These are phyloP conservation scores for Silurus aristotelis DNA, from an alignment of 2,797 vertebrate genomes.

Conservation along the genomic window DNA sequence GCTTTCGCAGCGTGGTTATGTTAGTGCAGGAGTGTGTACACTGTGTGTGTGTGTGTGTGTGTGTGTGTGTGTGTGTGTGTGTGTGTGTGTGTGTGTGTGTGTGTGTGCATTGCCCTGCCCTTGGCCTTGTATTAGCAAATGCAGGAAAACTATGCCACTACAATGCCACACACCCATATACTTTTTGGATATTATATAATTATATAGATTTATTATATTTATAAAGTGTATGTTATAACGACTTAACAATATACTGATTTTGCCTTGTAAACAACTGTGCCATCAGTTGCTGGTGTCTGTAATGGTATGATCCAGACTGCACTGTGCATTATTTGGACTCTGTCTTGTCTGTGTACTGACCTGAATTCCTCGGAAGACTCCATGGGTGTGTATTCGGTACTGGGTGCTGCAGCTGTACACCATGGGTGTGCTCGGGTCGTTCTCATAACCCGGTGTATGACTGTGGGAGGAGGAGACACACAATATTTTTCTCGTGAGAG, in stretches of 20 bases:
- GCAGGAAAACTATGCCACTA: conserved; percentile 22
- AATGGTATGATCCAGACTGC: conserved; percentile 9
- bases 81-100: conserved; percentile 10
- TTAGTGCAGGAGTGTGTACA: neutral
- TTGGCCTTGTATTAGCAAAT: conserved; percentile 50
- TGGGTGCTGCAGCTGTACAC: conserved; percentile 97
- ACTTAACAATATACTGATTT: neutral
- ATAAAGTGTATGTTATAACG: neutral
- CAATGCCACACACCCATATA: neutral
- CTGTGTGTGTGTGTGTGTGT: conserved; percentile 1
- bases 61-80: conserved; percentile 15
- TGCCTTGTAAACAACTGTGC: neutral
- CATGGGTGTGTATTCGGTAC: conserved; percentile 96
- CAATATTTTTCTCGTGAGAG: neutral
- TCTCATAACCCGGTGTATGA: conserved; percentile 89
- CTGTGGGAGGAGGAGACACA: conserved; percentile 70
- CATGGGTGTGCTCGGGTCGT: conserved; percentile 89
- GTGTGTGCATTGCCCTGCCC: conserved; percentile 43
- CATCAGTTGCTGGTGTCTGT: neutral
- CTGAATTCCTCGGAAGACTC: conserved; percentile 91
- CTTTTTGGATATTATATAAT: neutral
- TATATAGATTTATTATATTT: neutral
- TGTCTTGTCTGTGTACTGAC: conserved; percentile 68
- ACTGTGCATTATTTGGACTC: conserved; percentile 26
- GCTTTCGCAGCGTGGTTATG: neutral